These are phyloP conservation scores for Rhamnusium bicolor DNA, from an alignment of 2,888 invertebrate genomes.

Conservation along the genomic window DNA sequence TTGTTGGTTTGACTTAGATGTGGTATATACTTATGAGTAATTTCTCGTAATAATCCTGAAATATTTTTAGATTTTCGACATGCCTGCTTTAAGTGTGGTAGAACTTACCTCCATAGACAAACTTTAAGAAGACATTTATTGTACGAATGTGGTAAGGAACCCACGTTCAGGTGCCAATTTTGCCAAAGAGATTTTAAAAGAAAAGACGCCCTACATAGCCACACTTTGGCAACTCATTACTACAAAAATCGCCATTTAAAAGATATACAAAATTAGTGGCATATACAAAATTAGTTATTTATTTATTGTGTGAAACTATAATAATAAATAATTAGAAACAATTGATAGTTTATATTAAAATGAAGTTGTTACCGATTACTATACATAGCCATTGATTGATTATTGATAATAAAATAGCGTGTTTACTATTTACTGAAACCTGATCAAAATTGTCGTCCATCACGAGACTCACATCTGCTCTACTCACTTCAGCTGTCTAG, in stretches of 20 bases:
- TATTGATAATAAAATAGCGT: no score
- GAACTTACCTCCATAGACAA: slow-evolving; percentile 64
- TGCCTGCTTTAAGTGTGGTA: slow-evolving; percentile 70
- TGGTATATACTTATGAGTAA: not conserved
- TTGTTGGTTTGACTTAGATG: not conserved
- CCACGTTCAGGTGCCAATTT: slow-evolving; percentile 57
- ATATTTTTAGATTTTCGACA: slow-evolving; percentile 43
- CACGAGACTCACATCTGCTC: no score
- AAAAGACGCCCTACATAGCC: slow-evolving; percentile 47
- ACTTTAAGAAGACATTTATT: slow-evolving; percentile 52
- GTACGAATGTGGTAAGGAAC: slow-evolving; percentile 56
- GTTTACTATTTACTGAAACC: no score
- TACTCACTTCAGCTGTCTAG: no score
- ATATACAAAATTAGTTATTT: not conserved
- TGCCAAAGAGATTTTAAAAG: slow-evolving; percentile 51
- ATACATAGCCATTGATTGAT: no score
- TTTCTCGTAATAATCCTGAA: not conserved
- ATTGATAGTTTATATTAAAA: no score
- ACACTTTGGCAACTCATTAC: slow-evolving; percentile 47
- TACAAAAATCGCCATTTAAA: slow-evolving; percentile 41
- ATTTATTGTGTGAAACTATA: not conserved
- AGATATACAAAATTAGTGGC: not conserved
- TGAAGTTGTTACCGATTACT: no score
- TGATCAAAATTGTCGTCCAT: no score
- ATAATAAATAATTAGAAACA: not conserved